Evolutionary conservation across 2,888 invertebrate genomes (phyloP).

Genomic region (Aelia acuminata): DNA sequence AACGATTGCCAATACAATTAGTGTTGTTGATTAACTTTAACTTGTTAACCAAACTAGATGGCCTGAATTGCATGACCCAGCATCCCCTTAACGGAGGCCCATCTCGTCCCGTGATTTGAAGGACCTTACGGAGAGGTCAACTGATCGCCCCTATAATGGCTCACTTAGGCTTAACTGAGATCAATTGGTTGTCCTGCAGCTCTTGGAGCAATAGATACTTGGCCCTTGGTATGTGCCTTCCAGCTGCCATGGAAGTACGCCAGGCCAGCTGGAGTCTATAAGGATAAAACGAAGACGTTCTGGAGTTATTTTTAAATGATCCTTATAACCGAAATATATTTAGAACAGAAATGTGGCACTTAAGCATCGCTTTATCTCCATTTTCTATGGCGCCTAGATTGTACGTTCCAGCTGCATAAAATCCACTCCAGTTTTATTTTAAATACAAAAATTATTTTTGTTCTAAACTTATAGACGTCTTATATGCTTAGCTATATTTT

Average conservation of each 20-base stretch:
- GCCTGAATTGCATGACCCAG: neutral
- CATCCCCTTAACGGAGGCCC: no score
- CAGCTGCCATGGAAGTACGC: neutral
- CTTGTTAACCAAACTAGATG: neutral
- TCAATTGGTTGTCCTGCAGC: neutral
- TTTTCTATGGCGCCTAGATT: neutral
- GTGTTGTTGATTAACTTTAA: neutral
- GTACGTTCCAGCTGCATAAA: neutral
- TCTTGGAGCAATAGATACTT: neutral
- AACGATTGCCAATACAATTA: no score
- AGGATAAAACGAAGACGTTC: neutral
- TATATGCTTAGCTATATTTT: no score
- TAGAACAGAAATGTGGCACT: conserved; percentile 34
- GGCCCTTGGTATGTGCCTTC: neutral
- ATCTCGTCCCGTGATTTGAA: neutral
- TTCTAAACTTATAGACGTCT: neutral
- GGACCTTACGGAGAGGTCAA: neutral
- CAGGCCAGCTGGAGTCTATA: conserved; percentile 30
- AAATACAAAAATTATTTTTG: neutral
- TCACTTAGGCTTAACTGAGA: neutral
- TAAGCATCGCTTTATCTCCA: neutral
- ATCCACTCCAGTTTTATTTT: neutral
- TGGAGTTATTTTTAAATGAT: conserved; percentile 39
- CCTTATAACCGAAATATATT: conserved; percentile 19
- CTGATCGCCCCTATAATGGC: conserved; percentile 24